Evolutionary conservation across 2,797 vertebrate species (phyloP), one percentile per base, ranked within the genome.

Genomic region (Crenichthys baileyi): DNA sequence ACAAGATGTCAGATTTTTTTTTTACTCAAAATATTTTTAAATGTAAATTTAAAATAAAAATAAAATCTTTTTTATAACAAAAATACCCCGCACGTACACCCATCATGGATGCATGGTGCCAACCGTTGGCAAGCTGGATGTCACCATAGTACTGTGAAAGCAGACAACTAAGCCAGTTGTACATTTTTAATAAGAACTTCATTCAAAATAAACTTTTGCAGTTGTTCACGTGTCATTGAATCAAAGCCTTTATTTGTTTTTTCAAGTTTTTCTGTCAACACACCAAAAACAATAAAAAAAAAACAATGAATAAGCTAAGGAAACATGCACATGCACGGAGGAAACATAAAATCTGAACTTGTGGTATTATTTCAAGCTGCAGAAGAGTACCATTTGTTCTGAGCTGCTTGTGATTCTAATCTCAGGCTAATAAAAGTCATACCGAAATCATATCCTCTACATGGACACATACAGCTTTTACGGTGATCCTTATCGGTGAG

Each of bases 401-500:
- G 50, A 7, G 7, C 63, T n/a, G n/a, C 36, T 50, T 56, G n/a
- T 39, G 75, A 73, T 80, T 67, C 83, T 73, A 56, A 77, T 81
- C 75, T 55, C 60, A 11, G 5, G 20, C n/a, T 56, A 50, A 77
- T 85, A 75, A 39, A 82, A 39, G 72, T 61, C 41, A 70, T 68
- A 70, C 6, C 48, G 39, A 67, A 78, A 67, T 73, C n/a, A 65
- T 2, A 44, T 50, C 7, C 22, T 26, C 13, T 26, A 24, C 24
- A 22, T 63, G 51, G 29, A 51, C 48, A 61, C 63, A 18, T 73
- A 78, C 67, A 82, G 1, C 16, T 22, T 68, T 75, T 79, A 75
- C 44, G 70, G 39, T 13, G 83, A 89, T 91, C 26, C 58, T 85
- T 91, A 90, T 91, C 91, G 85, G 86, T 79, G 72, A 78, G 84